Conservation (phyloP, 2,888 invertebrate genomes). For the Lithosia quadra region DNA sequence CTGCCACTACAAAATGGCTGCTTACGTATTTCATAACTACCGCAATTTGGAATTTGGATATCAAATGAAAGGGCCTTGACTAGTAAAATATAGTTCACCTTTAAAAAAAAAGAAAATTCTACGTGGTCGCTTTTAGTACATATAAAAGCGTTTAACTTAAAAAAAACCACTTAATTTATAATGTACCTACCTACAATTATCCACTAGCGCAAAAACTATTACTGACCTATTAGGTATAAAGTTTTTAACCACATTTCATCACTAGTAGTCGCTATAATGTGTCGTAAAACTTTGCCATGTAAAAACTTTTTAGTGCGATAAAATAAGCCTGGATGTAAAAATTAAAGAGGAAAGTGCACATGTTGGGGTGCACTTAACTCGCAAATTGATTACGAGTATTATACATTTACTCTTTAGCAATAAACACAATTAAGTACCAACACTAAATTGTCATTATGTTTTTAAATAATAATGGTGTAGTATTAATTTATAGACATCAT, state of each 20-base stretch:
- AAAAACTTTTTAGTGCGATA: background rate
- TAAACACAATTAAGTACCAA: slow-evolving; percentile 6
- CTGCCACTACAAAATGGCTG: too few species aligned
- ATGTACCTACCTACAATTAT: too few species aligned
- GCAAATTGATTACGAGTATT: background rate
- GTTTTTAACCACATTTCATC: slow-evolving; percentile 50
- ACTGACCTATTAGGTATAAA: slow-evolving; percentile 19
- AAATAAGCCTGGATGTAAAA: slow-evolving; percentile 4
- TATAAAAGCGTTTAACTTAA: too few species aligned
- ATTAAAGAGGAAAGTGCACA: slow-evolving; percentile 1
- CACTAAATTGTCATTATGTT: background rate
- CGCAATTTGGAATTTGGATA: too few species aligned
- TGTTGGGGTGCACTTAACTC: background rate
- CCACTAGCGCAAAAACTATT: slow-evolving; percentile 49
- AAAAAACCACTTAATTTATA: too few species aligned
- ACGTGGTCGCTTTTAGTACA: too few species aligned
- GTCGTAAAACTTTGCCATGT: slow-evolving; percentile 36
- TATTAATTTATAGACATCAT: background rate
- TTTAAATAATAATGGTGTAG: background rate
- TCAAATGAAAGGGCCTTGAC: too few species aligned
- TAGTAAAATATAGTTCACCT: too few species aligned
- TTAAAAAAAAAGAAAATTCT: too few species aligned
- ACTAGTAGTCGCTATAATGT: slow-evolving; percentile 45
- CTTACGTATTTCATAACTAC: too few species aligned
- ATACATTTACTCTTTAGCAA: background rate